phyloP scores from a whole-genome alignment of 1,140 invertebrate genomes.

The Fopius arisanus region DNA sequence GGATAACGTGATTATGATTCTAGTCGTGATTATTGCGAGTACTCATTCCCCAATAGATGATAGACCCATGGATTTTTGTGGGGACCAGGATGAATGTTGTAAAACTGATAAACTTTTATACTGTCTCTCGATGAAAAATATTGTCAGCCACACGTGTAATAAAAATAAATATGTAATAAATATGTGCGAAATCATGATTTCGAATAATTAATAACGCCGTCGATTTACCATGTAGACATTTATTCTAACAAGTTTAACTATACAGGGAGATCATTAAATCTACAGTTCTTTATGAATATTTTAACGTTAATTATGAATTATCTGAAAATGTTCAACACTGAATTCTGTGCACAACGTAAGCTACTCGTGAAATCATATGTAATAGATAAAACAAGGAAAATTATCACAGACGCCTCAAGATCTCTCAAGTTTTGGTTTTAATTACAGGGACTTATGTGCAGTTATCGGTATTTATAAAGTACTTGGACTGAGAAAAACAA shows the following conservation, averaged over 20 bases:
- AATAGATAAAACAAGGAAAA: neutral
- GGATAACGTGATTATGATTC: neutral
- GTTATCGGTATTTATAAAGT: constrained; percentile 13
- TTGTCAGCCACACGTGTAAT: neutral
- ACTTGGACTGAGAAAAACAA: too few relatives aligned
- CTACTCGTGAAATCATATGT: neutral
- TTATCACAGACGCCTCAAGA: constrained; percentile 6
- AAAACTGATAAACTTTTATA: neutral
- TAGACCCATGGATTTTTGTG: neutral
- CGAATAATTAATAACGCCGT: too few relatives aligned
- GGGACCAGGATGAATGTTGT: neutral
- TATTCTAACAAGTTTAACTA: neutral
- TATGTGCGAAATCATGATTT: neutral
- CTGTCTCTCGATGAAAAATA: neutral
- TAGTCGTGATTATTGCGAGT: neutral
- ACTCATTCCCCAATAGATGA: neutral
- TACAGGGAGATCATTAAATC: neutral
- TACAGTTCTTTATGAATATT: neutral
- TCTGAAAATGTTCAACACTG: neutral
- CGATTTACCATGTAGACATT: neutral
- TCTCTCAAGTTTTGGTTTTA: constrained; percentile 1
- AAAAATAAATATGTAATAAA: neutral
- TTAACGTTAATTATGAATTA: constrained; percentile 4
- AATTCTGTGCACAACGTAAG: neutral
- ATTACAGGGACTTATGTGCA: constrained; percentile 7